Conservation (phyloP, 2,797 vertebrate genomes). For the Coregonus suidteri region DNA sequence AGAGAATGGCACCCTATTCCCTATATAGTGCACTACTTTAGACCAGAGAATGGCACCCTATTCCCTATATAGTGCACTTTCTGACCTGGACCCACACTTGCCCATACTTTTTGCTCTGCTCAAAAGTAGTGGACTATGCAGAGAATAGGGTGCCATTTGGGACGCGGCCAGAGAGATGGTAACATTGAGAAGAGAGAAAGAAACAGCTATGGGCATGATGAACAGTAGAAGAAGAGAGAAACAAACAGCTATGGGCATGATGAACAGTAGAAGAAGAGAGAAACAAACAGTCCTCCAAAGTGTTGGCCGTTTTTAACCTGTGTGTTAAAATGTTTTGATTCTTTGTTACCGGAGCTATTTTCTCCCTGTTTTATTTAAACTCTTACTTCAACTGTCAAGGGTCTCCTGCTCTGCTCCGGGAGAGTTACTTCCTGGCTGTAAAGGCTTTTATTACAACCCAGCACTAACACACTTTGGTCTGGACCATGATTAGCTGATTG, state of each 20-base stretch:
- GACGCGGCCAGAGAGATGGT: not conserved
- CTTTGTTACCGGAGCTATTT: conserved; percentile 84
- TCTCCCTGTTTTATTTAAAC: not conserved
- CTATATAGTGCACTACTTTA: too few species aligned
- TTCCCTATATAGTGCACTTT: not conserved
- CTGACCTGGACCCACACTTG: too few species aligned
- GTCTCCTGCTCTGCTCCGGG: not conserved
- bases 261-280: conserved; percentile 5
- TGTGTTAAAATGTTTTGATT: conserved; percentile 54
- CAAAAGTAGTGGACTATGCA: not conserved
- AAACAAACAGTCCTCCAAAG: conserved; percentile 63
- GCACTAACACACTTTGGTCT: too few species aligned
- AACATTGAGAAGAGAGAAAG: too few species aligned
- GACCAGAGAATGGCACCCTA: too few species aligned
- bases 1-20: not conserved
- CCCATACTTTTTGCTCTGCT: too few species aligned
- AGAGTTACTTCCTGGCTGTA: too few species aligned
- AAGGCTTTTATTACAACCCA: too few species aligned
- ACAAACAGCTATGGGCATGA: too few species aligned
- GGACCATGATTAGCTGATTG: too few species aligned
- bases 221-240: too few species aligned
- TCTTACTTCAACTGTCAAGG: not conserved
- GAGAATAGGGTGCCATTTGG: not conserved
- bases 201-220: too few species aligned
- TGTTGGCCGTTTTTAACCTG: conserved; percentile 75